phyloP scores from a whole-genome alignment of 1,140 invertebrate species.

The Philopotamus ludificatus region DNA sequence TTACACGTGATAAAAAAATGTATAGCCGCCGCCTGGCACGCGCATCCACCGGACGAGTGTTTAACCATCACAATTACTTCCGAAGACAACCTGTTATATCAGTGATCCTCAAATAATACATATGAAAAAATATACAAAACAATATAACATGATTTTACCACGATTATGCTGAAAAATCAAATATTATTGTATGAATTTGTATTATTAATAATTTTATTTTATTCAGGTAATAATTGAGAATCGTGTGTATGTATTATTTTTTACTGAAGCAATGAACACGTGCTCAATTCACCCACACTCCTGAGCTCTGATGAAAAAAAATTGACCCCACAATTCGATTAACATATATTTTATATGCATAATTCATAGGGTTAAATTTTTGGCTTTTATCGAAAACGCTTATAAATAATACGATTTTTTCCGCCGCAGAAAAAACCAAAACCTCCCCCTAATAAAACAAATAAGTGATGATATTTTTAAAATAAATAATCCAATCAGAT shows the following conservation, averaged over 20 bases:
- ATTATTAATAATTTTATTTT: no score
- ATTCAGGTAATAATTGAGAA: no score
- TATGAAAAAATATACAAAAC: background rate
- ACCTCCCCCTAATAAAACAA: no score
- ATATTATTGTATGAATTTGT: no score
- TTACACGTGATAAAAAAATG: conserved; percentile 24
- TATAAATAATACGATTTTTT: conserved; percentile 21
- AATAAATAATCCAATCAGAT: no score
- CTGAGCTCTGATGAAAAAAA: no score
- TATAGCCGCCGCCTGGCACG: conserved; percentile 33
- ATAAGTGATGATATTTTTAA: no score
- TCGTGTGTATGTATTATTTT: no score
- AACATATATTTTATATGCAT: conserved; percentile 29
- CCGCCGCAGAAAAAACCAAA: no score
- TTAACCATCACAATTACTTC: conserved; percentile 35
- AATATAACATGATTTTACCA: no score
- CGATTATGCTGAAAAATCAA: no score
- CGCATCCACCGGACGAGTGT: conserved; percentile 27
- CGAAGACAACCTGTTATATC: conserved; percentile 28
- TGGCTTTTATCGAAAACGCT: conserved; percentile 19
- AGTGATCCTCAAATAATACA: conserved; percentile 7
- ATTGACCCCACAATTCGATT: conserved; percentile 33
- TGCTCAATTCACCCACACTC: conserved; percentile 23
- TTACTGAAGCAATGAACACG: no score
- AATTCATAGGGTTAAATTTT: conserved; percentile 29